Base-by-base conservation (phyloP, 2,888 invertebrate species). In the Endomychus coccineus region DNA sequence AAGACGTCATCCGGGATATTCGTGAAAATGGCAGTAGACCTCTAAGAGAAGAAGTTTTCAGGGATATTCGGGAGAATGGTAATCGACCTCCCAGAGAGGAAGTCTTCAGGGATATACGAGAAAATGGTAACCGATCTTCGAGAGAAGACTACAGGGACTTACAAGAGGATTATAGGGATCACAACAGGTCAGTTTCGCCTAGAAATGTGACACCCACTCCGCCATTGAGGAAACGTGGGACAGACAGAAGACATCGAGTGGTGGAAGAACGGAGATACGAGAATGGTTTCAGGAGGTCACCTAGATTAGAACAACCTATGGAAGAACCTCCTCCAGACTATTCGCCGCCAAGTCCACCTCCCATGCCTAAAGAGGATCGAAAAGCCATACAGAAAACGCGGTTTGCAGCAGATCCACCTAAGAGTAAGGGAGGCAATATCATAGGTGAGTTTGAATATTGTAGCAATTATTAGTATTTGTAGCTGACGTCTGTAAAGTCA, bases 271-370 rank as follows among this genome's bases (percentile, higher is more conserved):
- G 17, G 27, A 22, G 38, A 11, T 38, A 22, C 14, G 27, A 34
- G 14, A 34, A 34, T n/a, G 36, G 30, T 2, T 37, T 16, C 15
- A 33, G 38, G 13, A 38, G 38, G 14, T 34, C 33, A 2, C 33
- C 38, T 4, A 27, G 31, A 17, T 13, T 37, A 11, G 38, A 38
- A 16, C 28, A 17, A 4, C 73, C 69, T 16, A 66, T 73, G 1
- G 67, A 70, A 14, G 81, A 81, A 54, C 81, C 81, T 4, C 79
- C 80, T 2, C 81, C 81, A 2, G 81, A 82, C 54, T 82, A 82
- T 52, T 27, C 36, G 2, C 81, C 81, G 5, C 65, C 67, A 2
- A 62, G 55, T 44, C 59, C 61, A 7, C 56, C 59, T n/a, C 70
- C 73, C 19, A 51, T 54, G 36, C 51, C 54, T 9, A 39, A 27